Conservation (phyloP, 2,797 vertebrate genomes). For the Phrynocephalus vlangalii region DNA sequence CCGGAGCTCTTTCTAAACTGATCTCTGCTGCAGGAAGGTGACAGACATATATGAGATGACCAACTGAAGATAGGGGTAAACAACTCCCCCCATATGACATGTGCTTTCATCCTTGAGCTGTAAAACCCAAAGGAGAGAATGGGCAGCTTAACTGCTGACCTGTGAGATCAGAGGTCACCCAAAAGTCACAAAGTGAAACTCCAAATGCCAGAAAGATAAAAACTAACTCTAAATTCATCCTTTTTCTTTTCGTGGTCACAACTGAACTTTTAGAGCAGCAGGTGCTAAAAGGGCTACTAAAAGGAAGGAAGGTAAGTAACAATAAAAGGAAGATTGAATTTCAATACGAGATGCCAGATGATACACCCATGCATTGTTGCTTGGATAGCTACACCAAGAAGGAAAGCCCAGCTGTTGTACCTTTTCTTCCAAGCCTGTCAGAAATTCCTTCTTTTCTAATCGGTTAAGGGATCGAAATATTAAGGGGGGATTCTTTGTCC, state of each 20-base stretch:
- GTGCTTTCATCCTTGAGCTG: slow-evolving; percentile 73
- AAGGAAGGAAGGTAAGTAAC: slow-evolving; percentile 29
- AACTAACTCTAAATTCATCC: slow-evolving; percentile 60
- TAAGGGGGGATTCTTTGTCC: background rate
- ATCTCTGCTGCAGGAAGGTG: no score
- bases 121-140: slow-evolving; percentile 76
- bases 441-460: background rate
- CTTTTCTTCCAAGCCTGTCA: background rate
- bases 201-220: slow-evolving; percentile 60
- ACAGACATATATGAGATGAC: slow-evolving; percentile 41
- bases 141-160: slow-evolving; percentile 93
- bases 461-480: background rate
- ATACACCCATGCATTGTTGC: background rate
- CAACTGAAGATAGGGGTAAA: slow-evolving; percentile 40
- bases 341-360: background rate
- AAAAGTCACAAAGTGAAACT: slow-evolving; percentile 78
- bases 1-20: no score
- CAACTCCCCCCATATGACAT: slow-evolving; percentile 71
- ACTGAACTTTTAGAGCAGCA: slow-evolving; percentile 74
- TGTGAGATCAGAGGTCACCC: slow-evolving; percentile 78
- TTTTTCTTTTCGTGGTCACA: slow-evolving; percentile 37
- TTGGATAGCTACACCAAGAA: background rate
- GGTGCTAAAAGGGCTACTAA: slow-evolving; percentile 65
- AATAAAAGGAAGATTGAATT: slow-evolving; percentile 31
- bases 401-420: background rate